Conservation (phyloP, 1,140 invertebrate genomes). For the Neuroterus valhalla region DNA sequence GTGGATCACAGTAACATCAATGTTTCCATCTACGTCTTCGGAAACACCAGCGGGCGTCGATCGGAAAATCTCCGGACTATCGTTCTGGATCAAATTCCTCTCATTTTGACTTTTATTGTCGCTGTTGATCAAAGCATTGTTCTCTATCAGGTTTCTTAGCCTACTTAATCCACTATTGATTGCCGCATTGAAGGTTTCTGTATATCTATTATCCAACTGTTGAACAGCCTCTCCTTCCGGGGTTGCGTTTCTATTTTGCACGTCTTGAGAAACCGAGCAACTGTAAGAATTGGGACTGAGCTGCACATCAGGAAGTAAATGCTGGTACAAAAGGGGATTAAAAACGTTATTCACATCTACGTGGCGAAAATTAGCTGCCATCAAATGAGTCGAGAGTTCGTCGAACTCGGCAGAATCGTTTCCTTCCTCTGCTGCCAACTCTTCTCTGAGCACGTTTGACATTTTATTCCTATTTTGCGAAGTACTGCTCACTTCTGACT, state of each 20-base stretch:
- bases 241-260: conserved; percentile 40
- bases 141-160: conserved; percentile 52
- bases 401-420: conserved; percentile 55
- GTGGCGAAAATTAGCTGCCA: conserved; percentile 66
- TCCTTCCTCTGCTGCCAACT: conserved; percentile 64
- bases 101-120: conserved; percentile 35
- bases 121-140: conserved; percentile 16
- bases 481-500: neutral
- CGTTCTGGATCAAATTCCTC: conserved; percentile 34
- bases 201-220: conserved; percentile 65
- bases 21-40: conserved; percentile 58
- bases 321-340: conserved; percentile 67
- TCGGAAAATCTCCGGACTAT: conserved; percentile 48
- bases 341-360: conserved; percentile 59
- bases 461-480: conserved; percentile 55
- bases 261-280: conserved; percentile 16
- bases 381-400: conserved; percentile 64
- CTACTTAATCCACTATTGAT: conserved; percentile 56
- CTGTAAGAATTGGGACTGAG: conserved; percentile 27
- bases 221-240: conserved; percentile 61
- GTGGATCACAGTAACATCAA: conserved; percentile 57
- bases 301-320: conserved; percentile 61
- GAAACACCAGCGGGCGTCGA: conserved; percentile 56
- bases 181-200: conserved; percentile 57
- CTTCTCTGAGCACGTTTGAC: conserved; percentile 64